A percentile compares a stretch with the other conserved stretches of the same genome.
Conservation (phyloP, 2,888 invertebrate species). For the Drosophila niveifrons region DNA sequence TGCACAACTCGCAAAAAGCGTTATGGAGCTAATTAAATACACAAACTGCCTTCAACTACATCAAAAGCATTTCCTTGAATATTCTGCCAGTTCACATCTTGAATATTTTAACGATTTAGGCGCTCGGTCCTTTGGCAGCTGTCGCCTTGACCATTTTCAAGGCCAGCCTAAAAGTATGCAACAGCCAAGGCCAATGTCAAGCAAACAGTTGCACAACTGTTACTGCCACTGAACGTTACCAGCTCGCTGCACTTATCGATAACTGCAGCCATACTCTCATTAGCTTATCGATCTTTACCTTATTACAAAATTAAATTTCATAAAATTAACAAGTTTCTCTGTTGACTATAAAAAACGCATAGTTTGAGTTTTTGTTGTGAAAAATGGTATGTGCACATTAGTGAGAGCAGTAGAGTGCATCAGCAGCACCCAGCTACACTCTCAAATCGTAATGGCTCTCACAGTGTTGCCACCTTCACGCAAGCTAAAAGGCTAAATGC, state of each 20-base stretch:
- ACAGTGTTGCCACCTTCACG: slow-evolving; percentile 23
- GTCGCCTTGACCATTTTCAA: slow-evolving; percentile 38
- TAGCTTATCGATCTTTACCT: slow-evolving; percentile 1
- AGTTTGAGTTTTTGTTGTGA: background rate
- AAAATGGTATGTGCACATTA: slow-evolving; percentile 5
- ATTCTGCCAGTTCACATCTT: slow-evolving; percentile 16
- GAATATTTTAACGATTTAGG: slow-evolving; percentile 21
- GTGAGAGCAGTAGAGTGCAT: slow-evolving; percentile 20
- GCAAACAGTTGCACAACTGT: slow-evolving; percentile 51
- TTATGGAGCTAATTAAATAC: slow-evolving; percentile 51
- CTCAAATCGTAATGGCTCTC: slow-evolving; percentile 16
- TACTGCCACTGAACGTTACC: slow-evolving; percentile 34
- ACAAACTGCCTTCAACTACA: slow-evolving; percentile 15
- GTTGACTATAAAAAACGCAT: background rate
- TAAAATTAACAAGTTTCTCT: background rate
- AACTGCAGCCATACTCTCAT: slow-evolving; percentile 1
- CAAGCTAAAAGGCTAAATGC: slow-evolving; percentile 13
- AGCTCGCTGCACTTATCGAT: slow-evolving; percentile 34
- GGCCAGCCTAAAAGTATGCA: slow-evolving; percentile 60
- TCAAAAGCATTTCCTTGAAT: slow-evolving; percentile 39
- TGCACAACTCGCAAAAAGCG: slow-evolving; percentile 28
- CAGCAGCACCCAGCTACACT: slow-evolving; percentile 19
- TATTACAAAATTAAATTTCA: background rate
- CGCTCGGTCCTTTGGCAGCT: background rate
- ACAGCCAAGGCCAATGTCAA: slow-evolving; percentile 44